These are phyloP conservation scores for Ploceus nigricollis DNA, from an alignment of 2,113 vertebrate species.

Conservation along the genomic window DNA sequence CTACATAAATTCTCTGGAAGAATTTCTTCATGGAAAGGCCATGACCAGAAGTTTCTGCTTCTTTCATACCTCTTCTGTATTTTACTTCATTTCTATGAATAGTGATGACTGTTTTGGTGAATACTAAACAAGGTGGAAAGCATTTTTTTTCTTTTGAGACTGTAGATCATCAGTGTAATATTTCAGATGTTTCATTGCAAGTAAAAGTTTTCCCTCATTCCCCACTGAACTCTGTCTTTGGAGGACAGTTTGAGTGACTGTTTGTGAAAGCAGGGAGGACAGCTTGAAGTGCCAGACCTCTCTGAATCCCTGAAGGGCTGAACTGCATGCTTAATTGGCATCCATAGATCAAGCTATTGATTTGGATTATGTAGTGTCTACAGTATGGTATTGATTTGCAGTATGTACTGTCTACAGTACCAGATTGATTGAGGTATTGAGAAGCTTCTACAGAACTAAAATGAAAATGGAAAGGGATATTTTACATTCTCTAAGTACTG, in stretches of 20 bases:
- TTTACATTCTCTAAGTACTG: neutral
- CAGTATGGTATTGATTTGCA: neutral
- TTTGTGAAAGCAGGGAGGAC: neutral
- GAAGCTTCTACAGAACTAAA: neutral
- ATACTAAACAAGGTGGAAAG: neutral
- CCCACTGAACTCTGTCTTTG: neutral
- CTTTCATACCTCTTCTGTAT: neutral
- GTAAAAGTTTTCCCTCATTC: neutral
- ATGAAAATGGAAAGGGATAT: neutral
- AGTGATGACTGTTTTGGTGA: neutral
- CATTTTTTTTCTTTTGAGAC: neutral
- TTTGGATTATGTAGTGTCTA: neutral
- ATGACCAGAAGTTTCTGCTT: neutral
- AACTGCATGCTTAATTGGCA: neutral
- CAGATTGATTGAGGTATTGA: neutral
- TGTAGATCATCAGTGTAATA: neutral
- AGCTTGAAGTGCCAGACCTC: neutral
- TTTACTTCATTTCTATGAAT: neutral
- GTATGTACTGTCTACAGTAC: neutral
- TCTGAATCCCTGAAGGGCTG: neutral
- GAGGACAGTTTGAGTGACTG: neutral
- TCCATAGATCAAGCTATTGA: neutral
- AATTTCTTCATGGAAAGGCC: neutral
- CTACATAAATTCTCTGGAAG: neutral
- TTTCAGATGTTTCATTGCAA: neutral